phyloP scores from a whole-genome alignment of 2,888 invertebrate species.

The Elgonia sp. region DNA sequence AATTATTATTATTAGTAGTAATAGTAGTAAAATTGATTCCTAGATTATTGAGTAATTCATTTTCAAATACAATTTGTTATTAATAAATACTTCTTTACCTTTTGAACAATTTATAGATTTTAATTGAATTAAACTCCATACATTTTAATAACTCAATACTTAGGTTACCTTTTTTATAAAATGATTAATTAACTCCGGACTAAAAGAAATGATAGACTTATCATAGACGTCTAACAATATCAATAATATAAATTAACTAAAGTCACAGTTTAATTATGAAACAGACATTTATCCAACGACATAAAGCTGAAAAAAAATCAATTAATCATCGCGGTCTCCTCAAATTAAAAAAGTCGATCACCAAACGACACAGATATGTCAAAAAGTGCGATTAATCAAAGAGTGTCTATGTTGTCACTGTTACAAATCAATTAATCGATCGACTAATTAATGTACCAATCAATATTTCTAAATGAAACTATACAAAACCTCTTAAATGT shows the following conservation, averaged over 20 bases:
- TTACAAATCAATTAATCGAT: conserved; percentile 74
- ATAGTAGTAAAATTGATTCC: no score
- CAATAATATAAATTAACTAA: conserved; percentile 32
- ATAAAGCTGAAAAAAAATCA: conserved; percentile 53
- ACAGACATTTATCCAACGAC: conserved; percentile 51
- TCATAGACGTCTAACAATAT: conserved; percentile 4
- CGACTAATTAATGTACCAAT: conserved; percentile 60
- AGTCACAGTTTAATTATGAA: conserved; percentile 60
- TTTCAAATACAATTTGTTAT: no score
- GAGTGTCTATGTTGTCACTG: conserved; percentile 53
- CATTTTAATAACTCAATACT: no score
- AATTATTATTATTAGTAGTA: no score
- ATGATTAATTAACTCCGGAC: neutral
- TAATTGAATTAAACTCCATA: no score
- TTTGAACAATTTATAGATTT: no score
- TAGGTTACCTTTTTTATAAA: neutral
- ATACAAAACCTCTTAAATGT: conserved; percentile 29
- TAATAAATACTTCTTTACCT: no score
- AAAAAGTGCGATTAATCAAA: conserved; percentile 69
- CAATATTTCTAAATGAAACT: conserved; percentile 42
- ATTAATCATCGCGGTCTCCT: conserved; percentile 60
- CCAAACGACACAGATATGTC: conserved; percentile 68
- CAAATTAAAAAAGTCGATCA: conserved; percentile 65
- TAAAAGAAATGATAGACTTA: neutral
- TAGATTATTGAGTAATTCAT: no score